Percentiles rank a stretch among this genome's conserved stretches.
Conservation (phyloP, 2,113 vertebrate species). For the Carollia perspicillata region DNA sequence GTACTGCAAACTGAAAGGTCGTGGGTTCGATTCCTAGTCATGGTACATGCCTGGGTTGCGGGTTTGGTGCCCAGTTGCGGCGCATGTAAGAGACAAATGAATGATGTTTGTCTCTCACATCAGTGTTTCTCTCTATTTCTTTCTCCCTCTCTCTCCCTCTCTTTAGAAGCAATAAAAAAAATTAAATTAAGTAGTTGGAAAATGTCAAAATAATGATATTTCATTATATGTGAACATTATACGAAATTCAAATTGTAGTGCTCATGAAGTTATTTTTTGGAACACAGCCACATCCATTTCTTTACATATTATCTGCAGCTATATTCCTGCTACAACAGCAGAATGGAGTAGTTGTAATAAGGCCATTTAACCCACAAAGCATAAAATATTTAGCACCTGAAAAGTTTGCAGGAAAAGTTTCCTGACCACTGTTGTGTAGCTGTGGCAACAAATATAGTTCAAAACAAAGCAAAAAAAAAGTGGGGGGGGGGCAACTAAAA, state of each 20-base stretch:
- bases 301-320: neutral
- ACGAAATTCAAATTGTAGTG: conserved; percentile 25
- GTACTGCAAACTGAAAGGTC: too few species aligned
- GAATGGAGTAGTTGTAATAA: neutral
- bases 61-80: too few species aligned
- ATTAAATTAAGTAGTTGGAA: neutral
- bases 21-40: too few species aligned
- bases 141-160: too few species aligned
- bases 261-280: neutral
- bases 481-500: neutral
- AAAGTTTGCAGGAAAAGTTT: neutral
- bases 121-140: too few species aligned
- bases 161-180: too few species aligned
- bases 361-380: neutral
- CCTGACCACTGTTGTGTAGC: neutral
- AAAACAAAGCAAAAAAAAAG: neutral
- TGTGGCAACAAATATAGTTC: neutral
- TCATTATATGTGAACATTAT: neutral
- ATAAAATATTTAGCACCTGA: neutral
- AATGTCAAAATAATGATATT: neutral
- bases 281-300: neutral
- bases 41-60: too few species aligned
- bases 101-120: too few species aligned
- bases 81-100: too few species aligned
- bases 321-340: neutral